Percentiles rank a stretch among this genome's conserved stretches.
phyloP scores from a whole-genome alignment of 2,113 vertebrate genomes.

The Ovis aries region DNA sequence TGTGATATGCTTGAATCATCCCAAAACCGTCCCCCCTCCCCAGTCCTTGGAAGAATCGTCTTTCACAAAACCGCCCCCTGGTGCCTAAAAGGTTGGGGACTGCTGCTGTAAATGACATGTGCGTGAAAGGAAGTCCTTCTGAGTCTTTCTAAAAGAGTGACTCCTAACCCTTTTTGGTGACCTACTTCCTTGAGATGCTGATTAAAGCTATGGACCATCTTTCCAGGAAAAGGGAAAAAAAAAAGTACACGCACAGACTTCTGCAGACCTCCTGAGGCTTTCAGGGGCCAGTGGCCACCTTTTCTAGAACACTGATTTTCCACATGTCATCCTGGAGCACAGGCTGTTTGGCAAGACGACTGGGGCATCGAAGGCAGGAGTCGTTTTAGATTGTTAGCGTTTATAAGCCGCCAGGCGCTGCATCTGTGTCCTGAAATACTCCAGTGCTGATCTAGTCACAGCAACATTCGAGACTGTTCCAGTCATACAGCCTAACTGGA shows the following conservation, averaged over 20 bases:
- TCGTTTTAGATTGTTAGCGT: accelerated
- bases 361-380: neutral
- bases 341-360: neutral
- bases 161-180: neutral
- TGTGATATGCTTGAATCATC: neutral
- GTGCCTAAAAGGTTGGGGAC: neutral
- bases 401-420: neutral
- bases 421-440: neutral
- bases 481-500: neutral
- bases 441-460: accelerated
- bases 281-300: neutral
- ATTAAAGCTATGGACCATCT: neutral
- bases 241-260: accelerated
- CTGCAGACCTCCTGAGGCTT: neutral
- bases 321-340: neutral
- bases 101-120: neutral
- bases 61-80: neutral
- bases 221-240: neutral
- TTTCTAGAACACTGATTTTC: neutral
- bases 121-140: neutral
- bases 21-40: accelerated
- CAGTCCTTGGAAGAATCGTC: neutral
- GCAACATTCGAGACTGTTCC: neutral
- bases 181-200: neutral
- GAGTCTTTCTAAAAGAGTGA: neutral